These are phyloP conservation scores for Caenorhabditis imperialis DNA, from an alignment of 2,888 invertebrate species.

Conservation along the genomic window DNA sequence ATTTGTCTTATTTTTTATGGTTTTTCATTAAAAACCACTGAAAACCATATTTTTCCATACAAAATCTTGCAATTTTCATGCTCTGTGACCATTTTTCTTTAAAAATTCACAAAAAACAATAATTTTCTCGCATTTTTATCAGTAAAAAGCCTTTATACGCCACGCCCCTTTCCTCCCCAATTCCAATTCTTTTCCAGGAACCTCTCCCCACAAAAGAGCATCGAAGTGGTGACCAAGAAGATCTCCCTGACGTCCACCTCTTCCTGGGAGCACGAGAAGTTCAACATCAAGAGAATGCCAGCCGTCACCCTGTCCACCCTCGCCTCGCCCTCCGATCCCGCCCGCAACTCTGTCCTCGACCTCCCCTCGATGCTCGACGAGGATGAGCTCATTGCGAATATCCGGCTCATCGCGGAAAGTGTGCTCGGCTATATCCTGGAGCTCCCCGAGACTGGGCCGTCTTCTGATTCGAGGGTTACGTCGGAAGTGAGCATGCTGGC, in stretches of 20 bases:
- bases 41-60: no score
- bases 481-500: slow-evolving; percentile 62
- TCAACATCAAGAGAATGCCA: slow-evolving; percentile 90
- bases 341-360: slow-evolving; percentile 79
- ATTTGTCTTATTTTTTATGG: no score
- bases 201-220: slow-evolving; percentile 52
- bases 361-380: slow-evolving; percentile 62
- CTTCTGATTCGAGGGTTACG: slow-evolving; percentile 55
- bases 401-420: slow-evolving; percentile 85
- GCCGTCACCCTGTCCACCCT: slow-evolving; percentile 92
- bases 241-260: slow-evolving; percentile 86
- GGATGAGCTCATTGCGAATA: slow-evolving; percentile 73
- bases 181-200: slow-evolving; percentile 47
- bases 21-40: no score
- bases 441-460: slow-evolving; percentile 68
- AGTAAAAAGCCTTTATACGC: no score
- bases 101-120: no score
- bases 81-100: no score
- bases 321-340: slow-evolving; percentile 78
- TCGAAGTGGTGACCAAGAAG: slow-evolving; percentile 86
- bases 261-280: slow-evolving; percentile 92
- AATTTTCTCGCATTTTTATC: no score
- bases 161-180: no score
- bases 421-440: slow-evolving; percentile 83
- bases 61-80: no score